Base-by-base conservation (phyloP, 2,113 vertebrate species). In the Plotosus lineatus region DNA sequence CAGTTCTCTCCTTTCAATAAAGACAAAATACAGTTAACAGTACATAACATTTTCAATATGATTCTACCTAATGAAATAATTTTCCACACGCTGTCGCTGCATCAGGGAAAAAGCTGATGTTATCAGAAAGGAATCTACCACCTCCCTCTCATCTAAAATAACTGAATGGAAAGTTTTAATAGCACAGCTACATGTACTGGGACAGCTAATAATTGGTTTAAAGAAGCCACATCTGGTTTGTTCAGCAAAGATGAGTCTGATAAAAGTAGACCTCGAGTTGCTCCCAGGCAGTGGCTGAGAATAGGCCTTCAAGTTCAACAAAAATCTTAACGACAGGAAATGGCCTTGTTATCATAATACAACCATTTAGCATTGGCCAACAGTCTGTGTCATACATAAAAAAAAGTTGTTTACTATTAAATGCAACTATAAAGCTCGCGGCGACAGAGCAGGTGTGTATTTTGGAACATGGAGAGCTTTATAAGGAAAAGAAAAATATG, bases 161-260 rank as follows among this genome's bases (percentile, higher is more conserved):
- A 91, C 91, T 94, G 94, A 90, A 95, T 98, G 95, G 96, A 97
- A 97, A 94, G 94, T 95, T 92, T 97, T 96, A 95, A 91, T 92
- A 92, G 91, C 89, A 92, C 93, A 95, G 94, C 94, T 92, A 91
- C 93, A 93, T 94, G 93, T 93, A 93, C 93, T 88, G 90, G 94
- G 96, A 94, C 92, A 93, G 91, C 92, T 93, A 96, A 95, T 95
- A 95, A 96, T 95, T 95, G 96, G 93, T 93, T 95, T 92, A 93
- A 95, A 92, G 94, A 96, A 93, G 88, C 90, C 93, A 96, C 96
- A 97, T 97, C 95, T 98, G 95, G 94, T 92, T 90, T 88, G 90
- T 91, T 88, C 92, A 91, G 92, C 93, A 91, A 91, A 93, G 93
- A 96, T 95, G 90, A 93, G 94, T 89, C 88, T 93, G 94, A 93